Base-by-base conservation (phyloP, 2,888 invertebrate species). In the Onchidella celtica region DNA sequence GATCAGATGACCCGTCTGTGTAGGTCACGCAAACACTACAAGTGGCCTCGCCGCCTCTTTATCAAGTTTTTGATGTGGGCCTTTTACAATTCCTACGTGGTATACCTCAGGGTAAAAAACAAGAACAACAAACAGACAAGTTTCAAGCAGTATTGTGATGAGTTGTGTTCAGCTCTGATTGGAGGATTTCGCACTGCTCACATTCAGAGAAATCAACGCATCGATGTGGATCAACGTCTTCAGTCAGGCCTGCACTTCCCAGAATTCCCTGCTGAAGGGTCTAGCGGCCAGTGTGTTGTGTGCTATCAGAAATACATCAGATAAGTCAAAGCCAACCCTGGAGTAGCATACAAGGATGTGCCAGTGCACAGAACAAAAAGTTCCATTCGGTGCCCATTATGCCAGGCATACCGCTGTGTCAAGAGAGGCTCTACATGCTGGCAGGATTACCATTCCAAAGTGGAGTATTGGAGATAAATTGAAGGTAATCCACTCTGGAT, bases 1-100 rank as follows among this genome's bases (percentile, higher is more conserved):
- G 69, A 83, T 69, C 84, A 84, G 27, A 81, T 84, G 79, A 75
- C 83, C 17, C 59, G 55, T 32, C 80, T 84, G 14, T 55, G 81
- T 34, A 29, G 47, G 32, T 80, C 75, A 21, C 38, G 80, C n/a
- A n/a, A 63, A 14, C 83, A 83, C 68, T 84, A 84, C 68, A 27
- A 59, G 11, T 84, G 83, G 83, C 83, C 74, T 6, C 65, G 59
- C 34, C 47, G 72, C 61, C 70, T 83, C 27, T 76, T 84, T 29
- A 61, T 84, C 21, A 84, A 83, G 40, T 79, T 83, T 74, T 74
- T 80, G 61, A 75, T 80, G 74, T 78, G 82, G 66, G 38, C 69
- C 21, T 36, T 69, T 32, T 69, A 36, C 40, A 36, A 69, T 1
- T 69, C 69, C 3, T 69, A 36, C 34, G 38, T 69, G 32, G 14